Conservation (phyloP, 2,888 invertebrate genomes). For the Nephrotoma flavescens region DNA sequence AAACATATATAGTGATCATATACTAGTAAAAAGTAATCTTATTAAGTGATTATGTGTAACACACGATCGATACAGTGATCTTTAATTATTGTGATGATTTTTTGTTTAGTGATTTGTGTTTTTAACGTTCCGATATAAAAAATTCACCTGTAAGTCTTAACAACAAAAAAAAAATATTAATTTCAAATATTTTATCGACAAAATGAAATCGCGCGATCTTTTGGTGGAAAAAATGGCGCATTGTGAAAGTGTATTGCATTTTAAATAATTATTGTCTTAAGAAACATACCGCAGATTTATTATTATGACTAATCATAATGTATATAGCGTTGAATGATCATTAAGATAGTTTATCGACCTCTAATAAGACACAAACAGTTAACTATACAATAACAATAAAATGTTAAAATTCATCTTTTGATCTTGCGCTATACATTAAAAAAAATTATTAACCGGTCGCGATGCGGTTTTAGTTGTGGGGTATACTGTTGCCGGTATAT, state of each 20-base stretch:
- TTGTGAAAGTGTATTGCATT: background rate
- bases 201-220: background rate
- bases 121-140: background rate
- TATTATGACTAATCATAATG: background rate
- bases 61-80: background rate
- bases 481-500: background rate
- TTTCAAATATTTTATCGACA: background rate
- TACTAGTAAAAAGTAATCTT: background rate
- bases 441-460: background rate
- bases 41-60: background rate
- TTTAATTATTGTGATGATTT: background rate
- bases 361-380: background rate
- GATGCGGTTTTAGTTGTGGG: background rate
- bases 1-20: background rate
- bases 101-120: background rate
- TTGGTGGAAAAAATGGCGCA: background rate
- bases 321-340: background rate
- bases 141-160: background rate
- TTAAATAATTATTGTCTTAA: background rate
- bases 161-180: background rate
- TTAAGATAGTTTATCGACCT: background rate
- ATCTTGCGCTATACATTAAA: background rate
- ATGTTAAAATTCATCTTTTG: background rate
- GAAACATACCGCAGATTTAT: background rate
- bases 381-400: background rate